Evolutionary conservation across 2,113 vertebrate genomes (phyloP).

Genomic region (Camelus dromedarius): DNA sequence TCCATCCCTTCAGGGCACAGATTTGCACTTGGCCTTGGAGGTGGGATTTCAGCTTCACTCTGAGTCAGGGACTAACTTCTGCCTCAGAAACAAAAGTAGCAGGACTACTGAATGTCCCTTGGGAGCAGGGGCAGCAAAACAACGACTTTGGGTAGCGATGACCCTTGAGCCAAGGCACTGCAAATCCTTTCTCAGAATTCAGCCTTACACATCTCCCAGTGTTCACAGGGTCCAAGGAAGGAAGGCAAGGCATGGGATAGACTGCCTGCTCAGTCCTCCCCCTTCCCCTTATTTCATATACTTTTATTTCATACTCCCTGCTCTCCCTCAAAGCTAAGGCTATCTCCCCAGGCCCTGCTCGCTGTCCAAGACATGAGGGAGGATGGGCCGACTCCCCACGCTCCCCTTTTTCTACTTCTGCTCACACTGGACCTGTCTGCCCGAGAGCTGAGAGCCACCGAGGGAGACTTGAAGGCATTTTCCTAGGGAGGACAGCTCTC

Average conservation of each 20-base stretch:
- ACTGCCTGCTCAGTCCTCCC: rapidly evolving
- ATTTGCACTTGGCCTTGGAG: background rate
- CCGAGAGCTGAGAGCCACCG: rapidly evolving
- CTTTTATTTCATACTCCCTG: background rate
- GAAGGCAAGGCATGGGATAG: too few species aligned
- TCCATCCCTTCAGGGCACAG: background rate
- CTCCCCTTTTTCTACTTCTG: background rate
- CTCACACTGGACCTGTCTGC: rapidly evolving
- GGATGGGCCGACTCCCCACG: rapidly evolving
- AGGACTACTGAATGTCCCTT: background rate
- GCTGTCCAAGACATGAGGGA: rapidly evolving
- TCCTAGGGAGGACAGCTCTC: background rate
- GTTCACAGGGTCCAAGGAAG: rapidly evolving
- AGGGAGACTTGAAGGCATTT: background rate
- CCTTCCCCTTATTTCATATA: background rate
- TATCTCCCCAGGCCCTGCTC: background rate
- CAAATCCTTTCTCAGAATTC: background rate
- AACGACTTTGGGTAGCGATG: background rate
- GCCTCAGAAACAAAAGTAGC: background rate
- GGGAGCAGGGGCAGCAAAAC: background rate
- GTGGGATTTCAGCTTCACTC: background rate
- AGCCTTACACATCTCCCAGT: background rate
- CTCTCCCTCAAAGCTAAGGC: background rate
- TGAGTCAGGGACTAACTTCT: background rate
- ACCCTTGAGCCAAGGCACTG: background rate